Conservation (phyloP, 2,113 vertebrate genomes). For the Okapia johnstoni region DNA sequence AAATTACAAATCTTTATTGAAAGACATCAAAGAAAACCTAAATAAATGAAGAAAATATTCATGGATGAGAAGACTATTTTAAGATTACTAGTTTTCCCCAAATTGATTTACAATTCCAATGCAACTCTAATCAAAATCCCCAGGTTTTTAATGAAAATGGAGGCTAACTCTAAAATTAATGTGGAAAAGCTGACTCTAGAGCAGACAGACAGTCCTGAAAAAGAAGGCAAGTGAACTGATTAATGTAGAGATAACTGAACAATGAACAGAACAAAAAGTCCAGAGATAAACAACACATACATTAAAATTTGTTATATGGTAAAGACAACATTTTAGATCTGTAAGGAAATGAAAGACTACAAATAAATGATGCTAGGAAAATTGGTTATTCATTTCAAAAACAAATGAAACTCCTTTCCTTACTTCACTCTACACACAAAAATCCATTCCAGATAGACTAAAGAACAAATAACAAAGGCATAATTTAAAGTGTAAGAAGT, state of each 20-base stretch:
- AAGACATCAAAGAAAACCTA: neutral
- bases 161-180: neutral
- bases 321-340: neutral
- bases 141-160: neutral
- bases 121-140: neutral
- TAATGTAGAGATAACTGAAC: neutral
- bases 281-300: neutral
- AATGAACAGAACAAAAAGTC: neutral
- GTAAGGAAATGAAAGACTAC: neutral
- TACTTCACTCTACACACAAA: neutral
- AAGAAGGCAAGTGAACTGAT: neutral
- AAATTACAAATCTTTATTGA: neutral
- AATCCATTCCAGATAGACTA: neutral
- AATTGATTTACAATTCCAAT: neutral
- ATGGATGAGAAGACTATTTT: neutral
- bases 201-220: neutral
- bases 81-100: neutral
- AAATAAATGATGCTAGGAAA: neutral
- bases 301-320: neutral
- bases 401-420: neutral
- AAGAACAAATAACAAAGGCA: constrained; percentile 1
- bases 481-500: neutral
- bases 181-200: neutral
- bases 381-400: neutral
- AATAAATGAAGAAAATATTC: neutral